A percentile compares a stretch with the other conserved stretches of the same genome.
phyloP scores from a whole-genome alignment of 2,888 invertebrate species.

The Tanypteryx hageni region DNA sequence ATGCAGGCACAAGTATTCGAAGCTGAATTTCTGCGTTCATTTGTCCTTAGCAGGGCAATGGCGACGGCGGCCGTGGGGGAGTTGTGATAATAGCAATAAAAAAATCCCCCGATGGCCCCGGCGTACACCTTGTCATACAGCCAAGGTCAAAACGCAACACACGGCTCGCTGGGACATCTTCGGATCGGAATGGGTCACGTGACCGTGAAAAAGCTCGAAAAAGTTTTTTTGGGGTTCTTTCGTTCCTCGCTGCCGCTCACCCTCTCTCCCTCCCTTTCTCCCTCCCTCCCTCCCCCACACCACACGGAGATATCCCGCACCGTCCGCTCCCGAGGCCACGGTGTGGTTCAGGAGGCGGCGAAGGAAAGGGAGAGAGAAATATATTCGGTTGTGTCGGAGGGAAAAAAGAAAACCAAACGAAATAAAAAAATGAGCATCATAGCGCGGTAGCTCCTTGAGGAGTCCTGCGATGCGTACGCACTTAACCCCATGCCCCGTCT shows the following conservation, averaged over 20 bases:
- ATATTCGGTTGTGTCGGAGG: constrained; percentile 14
- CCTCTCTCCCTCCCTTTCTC: no score
- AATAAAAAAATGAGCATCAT: not conserved
- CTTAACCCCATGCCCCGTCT: constrained; percentile 43
- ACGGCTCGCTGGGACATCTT: constrained; percentile 39
- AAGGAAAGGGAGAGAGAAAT: not conserved
- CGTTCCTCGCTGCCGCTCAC: no score
- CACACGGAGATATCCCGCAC: not conserved
- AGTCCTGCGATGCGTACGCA: constrained; percentile 17
- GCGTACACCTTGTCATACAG: not conserved
- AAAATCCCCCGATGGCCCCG: not conserved
- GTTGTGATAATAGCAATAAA: no score
- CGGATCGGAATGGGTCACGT: constrained; percentile 51
- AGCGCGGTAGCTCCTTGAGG: constrained; percentile 55
- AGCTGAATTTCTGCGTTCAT: constrained; percentile 26
- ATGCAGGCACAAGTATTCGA: not conserved
- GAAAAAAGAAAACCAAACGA: not conserved
- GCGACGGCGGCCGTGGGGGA: not conserved
- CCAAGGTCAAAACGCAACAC: constrained; percentile 50
- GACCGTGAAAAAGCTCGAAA: not conserved
- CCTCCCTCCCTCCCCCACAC: not conserved
- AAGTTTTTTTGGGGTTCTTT: not conserved
- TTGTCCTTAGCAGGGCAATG: not conserved
- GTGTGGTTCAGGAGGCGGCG: not conserved
- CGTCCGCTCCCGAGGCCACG: not conserved